These are phyloP conservation scores for Mystacides longicornis DNA, from an alignment of 2,888 invertebrate genomes.

Conservation along the genomic window DNA sequence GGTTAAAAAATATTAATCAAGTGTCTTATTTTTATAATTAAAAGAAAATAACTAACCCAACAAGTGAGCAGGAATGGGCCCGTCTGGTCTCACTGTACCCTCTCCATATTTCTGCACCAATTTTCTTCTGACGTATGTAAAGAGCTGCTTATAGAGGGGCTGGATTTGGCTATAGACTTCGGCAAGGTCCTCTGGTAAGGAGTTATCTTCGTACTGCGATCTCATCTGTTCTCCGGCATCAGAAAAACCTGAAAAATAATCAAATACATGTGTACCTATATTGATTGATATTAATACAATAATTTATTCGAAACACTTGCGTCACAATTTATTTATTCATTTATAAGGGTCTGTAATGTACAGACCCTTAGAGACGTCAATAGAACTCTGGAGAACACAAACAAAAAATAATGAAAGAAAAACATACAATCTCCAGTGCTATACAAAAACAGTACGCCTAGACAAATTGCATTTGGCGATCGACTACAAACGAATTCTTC, in stretches of 20 bases:
- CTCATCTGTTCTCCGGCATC: slow-evolving; percentile 80
- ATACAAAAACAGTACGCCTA: too few species aligned
- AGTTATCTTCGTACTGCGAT: slow-evolving; percentile 61
- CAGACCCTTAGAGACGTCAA: too few species aligned
- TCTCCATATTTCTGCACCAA: slow-evolving; percentile 58
- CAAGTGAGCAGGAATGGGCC: slow-evolving; percentile 79
- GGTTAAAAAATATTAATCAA: not conserved
- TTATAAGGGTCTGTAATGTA: too few species aligned
- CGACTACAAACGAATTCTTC: too few species aligned
- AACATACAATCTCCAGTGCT: too few species aligned
- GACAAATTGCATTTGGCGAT: too few species aligned
- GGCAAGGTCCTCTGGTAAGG: slow-evolving; percentile 53
- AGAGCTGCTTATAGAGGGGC: slow-evolving; percentile 74
- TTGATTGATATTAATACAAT: too few species aligned
- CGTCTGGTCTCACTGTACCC: slow-evolving; percentile 51
- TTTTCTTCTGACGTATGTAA: slow-evolving; percentile 70
- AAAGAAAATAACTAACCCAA: slow-evolving; percentile 41
- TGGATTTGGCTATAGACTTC: slow-evolving; percentile 55
- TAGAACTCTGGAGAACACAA: too few species aligned
- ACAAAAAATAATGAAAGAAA: too few species aligned
- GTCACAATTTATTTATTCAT: too few species aligned
- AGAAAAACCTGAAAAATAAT: slow-evolving; percentile 55
- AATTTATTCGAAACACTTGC: too few species aligned
- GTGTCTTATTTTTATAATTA: not conserved
- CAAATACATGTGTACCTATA: too few species aligned